phyloP scores from a whole-genome alignment of 2,113 vertebrate genomes.

The Columbina picui region DNA sequence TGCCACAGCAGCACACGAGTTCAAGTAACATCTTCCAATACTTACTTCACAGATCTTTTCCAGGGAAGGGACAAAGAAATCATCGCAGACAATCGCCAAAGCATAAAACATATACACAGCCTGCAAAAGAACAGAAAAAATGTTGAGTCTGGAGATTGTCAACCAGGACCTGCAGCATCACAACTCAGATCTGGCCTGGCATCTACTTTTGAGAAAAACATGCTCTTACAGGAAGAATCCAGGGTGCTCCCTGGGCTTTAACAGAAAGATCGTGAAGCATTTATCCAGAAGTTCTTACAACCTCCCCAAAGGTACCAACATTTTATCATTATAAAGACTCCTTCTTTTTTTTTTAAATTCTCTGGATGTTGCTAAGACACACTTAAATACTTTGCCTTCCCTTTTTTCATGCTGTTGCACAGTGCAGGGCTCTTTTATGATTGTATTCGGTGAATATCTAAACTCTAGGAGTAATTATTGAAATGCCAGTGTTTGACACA shows the following conservation, averaged over 20 bases:
- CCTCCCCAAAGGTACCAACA: background rate
- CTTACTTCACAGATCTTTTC: conserved; percentile 96
- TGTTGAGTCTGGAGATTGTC: background rate
- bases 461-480: background rate
- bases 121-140: conserved; percentile 73
- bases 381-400: background rate
- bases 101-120: conserved; percentile 98
- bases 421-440: background rate
- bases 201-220: background rate
- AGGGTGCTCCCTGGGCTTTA: background rate
- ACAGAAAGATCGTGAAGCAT: background rate
- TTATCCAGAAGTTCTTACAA: background rate
- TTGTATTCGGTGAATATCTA: background rate
- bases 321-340: background rate
- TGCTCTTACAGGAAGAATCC: background rate
- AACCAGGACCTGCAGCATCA: background rate
- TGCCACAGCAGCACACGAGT: background rate
- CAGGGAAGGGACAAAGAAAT: conserved; percentile 96
- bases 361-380: background rate
- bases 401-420: fast-evolving
- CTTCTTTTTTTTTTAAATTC: background rate
- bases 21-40: background rate
- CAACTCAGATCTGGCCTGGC: background rate
- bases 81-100: conserved; percentile 93
- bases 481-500: background rate